Evolutionary conservation across 37 sponge, comb jelly and placozoan genomes (phyloP).

Genomic region (Chondrosia reniformis): DNA sequence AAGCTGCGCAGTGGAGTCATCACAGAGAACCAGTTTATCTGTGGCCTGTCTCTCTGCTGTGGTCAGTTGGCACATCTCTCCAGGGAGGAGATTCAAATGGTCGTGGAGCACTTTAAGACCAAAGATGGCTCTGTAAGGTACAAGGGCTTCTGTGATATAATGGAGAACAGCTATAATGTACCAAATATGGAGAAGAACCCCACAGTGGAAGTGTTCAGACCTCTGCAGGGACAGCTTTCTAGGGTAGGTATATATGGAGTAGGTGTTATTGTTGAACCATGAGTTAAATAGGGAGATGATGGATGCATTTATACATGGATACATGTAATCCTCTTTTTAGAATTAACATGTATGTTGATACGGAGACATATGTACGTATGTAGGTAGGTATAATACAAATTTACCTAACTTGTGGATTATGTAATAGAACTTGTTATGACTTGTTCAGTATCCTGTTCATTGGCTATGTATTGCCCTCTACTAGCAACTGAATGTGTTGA

Average conservation of each 20-base stretch:
- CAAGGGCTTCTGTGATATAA: constrained; percentile 78
- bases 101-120: constrained; percentile 54
- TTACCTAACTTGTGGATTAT: too few relatives aligned
- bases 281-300: too few relatives aligned
- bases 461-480: not conserved
- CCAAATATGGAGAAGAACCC: constrained; percentile 86
- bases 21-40: constrained; percentile 90
- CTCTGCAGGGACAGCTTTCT: constrained; percentile 70
- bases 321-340: too few relatives aligned
- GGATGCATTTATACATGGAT: too few relatives aligned
- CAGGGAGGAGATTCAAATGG: constrained; percentile 59
- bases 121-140: constrained; percentile 76
- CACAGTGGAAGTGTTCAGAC: constrained; percentile 52
- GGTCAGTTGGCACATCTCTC: constrained; percentile 32
- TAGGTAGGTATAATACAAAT: too few relatives aligned
- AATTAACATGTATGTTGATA: too few relatives aligned
- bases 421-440: too few relatives aligned
- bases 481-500: constrained; percentile 51
- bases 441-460: too few relatives aligned
- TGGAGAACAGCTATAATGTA: constrained; percentile 90
- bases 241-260: constrained; percentile 37
- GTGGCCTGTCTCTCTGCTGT: constrained; percentile 70
- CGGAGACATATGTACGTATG: too few relatives aligned
- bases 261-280: too few relatives aligned
- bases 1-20: constrained; percentile 83